These are phyloP conservation scores for Callopanchax toddi DNA, from an alignment of 2,113 vertebrate species.

Conservation along the genomic window DNA sequence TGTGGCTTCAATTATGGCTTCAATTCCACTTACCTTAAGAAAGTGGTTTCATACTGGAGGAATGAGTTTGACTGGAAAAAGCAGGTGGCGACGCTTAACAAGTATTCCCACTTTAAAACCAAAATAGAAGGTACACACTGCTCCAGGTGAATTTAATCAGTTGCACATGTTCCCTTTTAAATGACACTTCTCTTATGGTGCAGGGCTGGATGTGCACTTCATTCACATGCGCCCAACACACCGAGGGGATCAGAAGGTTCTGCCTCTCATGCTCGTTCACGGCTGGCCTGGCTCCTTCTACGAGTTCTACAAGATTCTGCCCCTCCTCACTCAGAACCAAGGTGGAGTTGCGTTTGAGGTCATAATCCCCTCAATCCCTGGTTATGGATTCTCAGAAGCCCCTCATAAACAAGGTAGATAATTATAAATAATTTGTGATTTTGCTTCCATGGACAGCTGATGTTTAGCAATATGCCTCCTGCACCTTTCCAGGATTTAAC, in stretches of 20 bases:
- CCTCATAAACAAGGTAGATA: constrained; percentile 79
- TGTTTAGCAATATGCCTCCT: constrained; percentile 11
- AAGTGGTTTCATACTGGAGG: constrained; percentile 87
- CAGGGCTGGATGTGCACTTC: constrained; percentile 89
- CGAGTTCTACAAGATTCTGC: constrained; percentile 89
- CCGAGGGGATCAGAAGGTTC: constrained; percentile 67
- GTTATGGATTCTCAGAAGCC: constrained; percentile 89
- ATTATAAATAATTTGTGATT: background rate
- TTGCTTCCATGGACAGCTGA: background rate
- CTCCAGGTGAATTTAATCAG: background rate
- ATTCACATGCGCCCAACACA: constrained; percentile 82
- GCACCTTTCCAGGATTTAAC: constrained; percentile 77
- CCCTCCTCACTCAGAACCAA: constrained; percentile 81
- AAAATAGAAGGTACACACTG: constrained; percentile 86
- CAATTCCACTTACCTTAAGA: constrained; percentile 81
- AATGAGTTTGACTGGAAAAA: constrained; percentile 87
- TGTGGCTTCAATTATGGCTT: constrained; percentile 86
- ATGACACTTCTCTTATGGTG: background rate
- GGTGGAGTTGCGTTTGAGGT: constrained; percentile 84
- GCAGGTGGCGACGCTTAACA: constrained; percentile 86
- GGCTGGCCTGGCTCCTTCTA: constrained; percentile 93
- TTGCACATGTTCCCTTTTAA: background rate
- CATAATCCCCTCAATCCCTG: constrained; percentile 91
- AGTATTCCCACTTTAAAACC: constrained; percentile 88
- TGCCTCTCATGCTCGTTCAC: constrained; percentile 86